These are phyloP conservation scores for Lasiurus cinereus DNA, from an alignment of 2,113 vertebrate genomes.

Conservation along the genomic window DNA sequence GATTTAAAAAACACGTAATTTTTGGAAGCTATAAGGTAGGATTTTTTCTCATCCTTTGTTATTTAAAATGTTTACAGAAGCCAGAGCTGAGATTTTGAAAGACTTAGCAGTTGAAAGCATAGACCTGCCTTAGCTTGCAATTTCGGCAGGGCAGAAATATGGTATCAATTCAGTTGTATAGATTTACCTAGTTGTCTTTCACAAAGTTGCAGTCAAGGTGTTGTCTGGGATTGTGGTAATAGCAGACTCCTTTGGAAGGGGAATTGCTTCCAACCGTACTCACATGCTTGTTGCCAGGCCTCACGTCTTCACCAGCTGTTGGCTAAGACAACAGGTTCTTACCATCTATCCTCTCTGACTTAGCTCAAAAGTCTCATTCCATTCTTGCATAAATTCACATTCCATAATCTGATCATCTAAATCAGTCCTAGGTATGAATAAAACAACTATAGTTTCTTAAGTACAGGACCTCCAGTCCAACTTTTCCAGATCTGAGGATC, in stretches of 20 bases:
- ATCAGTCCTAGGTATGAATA: neutral
- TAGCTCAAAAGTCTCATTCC: neutral
- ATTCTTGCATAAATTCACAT: neutral
- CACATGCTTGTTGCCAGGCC: neutral
- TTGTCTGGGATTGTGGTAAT: neutral
- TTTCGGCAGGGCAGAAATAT: neutral
- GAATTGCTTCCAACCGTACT: neutral
- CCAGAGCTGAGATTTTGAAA: neutral
- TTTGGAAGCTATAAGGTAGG: neutral
- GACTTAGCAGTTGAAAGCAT: neutral
- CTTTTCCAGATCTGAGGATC: neutral
- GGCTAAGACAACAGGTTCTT: neutral
- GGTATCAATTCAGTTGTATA: neutral
- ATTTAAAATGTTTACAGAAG: neutral
- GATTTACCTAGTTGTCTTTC: neutral
- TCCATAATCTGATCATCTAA: neutral
- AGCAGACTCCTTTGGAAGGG: neutral
- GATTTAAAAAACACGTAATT: neutral
- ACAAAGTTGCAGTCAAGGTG: neutral
- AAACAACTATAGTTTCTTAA: neutral
- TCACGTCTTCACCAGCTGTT: neutral
- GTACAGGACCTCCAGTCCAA: neutral
- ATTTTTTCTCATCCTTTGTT: neutral
- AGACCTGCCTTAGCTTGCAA: neutral
- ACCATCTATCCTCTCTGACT: neutral